Conservation (phyloP, 2,113 vertebrate species). For the Zonotrichia leucophrys region DNA sequence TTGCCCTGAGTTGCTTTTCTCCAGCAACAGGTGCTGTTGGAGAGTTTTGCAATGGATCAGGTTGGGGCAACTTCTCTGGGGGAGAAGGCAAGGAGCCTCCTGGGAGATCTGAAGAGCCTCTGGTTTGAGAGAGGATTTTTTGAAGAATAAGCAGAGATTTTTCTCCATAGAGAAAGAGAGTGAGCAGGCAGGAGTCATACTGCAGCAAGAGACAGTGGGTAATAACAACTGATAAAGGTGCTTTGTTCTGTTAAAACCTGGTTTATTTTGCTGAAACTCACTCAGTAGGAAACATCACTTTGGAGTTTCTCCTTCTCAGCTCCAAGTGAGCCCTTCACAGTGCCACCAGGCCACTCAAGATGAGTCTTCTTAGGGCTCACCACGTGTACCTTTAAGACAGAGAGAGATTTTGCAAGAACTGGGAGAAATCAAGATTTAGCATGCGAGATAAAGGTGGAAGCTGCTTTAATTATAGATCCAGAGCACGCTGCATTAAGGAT, state of each 20-base stretch:
- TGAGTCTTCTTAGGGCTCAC: neutral
- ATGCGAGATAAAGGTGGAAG: constrained; percentile 5
- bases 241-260: neutral
- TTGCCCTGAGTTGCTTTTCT: neutral
- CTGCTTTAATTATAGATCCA: constrained; percentile 44
- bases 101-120: neutral
- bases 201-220: neutral
- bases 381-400: neutral
- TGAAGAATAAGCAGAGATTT: neutral
- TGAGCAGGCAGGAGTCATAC: neutral
- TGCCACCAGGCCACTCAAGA: neutral
- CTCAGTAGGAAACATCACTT: neutral
- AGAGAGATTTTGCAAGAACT: constrained; percentile 12
- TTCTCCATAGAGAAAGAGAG: neutral
- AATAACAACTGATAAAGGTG: neutral
- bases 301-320: neutral
- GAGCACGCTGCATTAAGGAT: constrained; percentile 27
- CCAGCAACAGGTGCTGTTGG: neutral
- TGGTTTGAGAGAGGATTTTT: neutral
- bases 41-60: neutral
- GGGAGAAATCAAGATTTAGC: constrained; percentile 15
- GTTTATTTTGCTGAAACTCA: neutral
- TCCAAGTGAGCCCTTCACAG: neutral
- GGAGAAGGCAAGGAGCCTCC: neutral
- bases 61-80: neutral